phyloP scores from a whole-genome alignment of 2,113 vertebrate genomes.

The Martes martes region DNA sequence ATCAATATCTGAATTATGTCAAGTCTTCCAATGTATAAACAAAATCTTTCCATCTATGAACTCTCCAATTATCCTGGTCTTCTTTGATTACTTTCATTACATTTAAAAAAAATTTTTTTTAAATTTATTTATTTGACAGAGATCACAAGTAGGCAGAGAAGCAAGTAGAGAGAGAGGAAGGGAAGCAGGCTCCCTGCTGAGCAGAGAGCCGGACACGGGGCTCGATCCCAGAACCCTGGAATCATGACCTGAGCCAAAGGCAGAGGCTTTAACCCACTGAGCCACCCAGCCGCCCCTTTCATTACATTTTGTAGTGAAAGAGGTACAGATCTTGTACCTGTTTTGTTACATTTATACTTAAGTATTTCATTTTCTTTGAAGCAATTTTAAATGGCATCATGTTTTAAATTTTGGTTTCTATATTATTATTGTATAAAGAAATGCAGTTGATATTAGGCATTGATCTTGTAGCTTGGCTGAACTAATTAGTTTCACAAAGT shows the following conservation, averaged over 20 bases:
- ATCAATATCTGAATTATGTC: not conserved
- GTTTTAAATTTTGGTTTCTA: slow-evolving; percentile 1
- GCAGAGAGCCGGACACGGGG: too few relatives aligned
- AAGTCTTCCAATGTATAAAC: not conserved
- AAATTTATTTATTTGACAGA: too few relatives aligned
- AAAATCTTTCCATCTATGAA: not conserved
- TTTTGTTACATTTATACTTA: not conserved
- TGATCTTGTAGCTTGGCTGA: not conserved
- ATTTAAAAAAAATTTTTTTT: not conserved
- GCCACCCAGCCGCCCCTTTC: not conserved
- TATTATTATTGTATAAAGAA: not conserved
- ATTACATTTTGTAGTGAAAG: slow-evolving; percentile 23
- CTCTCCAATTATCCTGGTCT: not conserved
- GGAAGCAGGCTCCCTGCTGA: too few relatives aligned
- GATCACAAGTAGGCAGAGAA: too few relatives aligned
- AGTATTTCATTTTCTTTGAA: not conserved
- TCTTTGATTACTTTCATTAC: slow-evolving; percentile 10
- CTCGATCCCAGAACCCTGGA: too few relatives aligned
- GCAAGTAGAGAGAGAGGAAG: too few relatives aligned
- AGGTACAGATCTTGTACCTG: not conserved
- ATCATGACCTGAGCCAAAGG: too few relatives aligned
- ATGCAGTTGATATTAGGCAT: not conserved
- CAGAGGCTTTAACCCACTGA: too few relatives aligned
- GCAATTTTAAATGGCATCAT: not conserved
- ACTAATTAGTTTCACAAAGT: not conserved